Evolutionary conservation across 2,113 vertebrate species (phyloP).

Genomic region (Podarcis raffonei): DNA sequence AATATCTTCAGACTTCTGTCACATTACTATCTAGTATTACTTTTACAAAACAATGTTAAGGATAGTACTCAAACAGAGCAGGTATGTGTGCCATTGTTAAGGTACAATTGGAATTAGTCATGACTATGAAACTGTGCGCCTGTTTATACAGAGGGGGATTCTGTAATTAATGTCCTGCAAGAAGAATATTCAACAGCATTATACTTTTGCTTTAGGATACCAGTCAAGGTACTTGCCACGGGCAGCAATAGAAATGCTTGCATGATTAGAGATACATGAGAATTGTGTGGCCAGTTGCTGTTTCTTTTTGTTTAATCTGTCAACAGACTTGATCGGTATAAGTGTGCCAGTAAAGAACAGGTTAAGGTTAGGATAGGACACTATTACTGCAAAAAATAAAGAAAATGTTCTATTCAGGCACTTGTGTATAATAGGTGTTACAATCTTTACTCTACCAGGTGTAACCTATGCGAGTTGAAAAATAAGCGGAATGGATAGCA

Average conservation of each 20-base stretch:
- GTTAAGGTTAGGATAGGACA: too few species aligned
- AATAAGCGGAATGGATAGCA: slow-evolving; percentile 6
- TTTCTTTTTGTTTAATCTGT: not conserved
- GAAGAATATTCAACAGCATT: slow-evolving; percentile 11
- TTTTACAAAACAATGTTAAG: slow-evolving; percentile 5
- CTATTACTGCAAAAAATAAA: not conserved
- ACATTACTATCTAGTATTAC: slow-evolving; percentile 58
- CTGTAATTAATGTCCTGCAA: slow-evolving; percentile 39
- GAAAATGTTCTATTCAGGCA: not conserved
- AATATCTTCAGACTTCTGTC: slow-evolving; percentile 60
- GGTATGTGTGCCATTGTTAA: slow-evolving; percentile 44
- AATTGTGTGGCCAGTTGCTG: not conserved
- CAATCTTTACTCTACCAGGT: not conserved
- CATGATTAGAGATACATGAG: not conserved
- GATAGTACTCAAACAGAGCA: slow-evolving; percentile 16
- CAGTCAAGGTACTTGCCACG: not conserved
- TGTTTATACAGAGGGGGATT: slow-evolving; percentile 39
- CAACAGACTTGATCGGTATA: not conserved
- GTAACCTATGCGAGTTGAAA: not conserved
- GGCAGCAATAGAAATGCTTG: not conserved
- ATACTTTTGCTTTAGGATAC: slow-evolving; percentile 32
- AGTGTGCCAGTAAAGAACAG: not conserved
- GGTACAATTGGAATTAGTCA: slow-evolving; percentile 48
- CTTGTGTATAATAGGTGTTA: not conserved
- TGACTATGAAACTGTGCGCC: slow-evolving; percentile 49